A percentile compares a stretch with the other conserved stretches of the same genome.
Conservation (phyloP, 2,888 invertebrate species). For the Drosophila vallismaia region DNA sequence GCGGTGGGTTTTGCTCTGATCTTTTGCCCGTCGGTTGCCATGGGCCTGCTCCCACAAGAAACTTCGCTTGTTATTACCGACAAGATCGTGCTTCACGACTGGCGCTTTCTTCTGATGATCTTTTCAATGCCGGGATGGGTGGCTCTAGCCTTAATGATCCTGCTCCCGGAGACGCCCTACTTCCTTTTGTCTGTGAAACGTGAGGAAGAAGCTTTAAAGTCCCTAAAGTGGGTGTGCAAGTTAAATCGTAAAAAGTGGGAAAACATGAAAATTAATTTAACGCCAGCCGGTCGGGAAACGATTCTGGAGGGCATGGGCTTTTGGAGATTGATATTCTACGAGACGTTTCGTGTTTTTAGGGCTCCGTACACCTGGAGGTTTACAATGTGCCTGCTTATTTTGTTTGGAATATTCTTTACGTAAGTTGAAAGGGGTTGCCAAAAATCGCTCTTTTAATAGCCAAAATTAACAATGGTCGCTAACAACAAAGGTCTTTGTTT, state of each 20-base stretch:
- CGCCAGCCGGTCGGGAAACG: not conserved
- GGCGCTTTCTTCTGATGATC: constrained; percentile 21
- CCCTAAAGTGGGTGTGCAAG: constrained; percentile 18
- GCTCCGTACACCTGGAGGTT: not conserved
- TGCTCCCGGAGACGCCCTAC: constrained; percentile 34
- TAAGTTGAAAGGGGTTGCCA: constrained; percentile 7
- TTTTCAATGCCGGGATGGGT: constrained; percentile 12
- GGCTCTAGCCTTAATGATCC: not conserved
- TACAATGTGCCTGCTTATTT: not conserved
- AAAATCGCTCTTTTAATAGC: too few species aligned
- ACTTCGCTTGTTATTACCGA: not conserved
- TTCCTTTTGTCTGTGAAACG: constrained; percentile 11
- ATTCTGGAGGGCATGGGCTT: not conserved
- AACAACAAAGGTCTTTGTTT: not conserved
- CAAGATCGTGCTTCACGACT: not conserved
- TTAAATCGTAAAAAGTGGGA: constrained; percentile 20
- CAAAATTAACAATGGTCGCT: too few species aligned
- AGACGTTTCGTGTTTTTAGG: not conserved
- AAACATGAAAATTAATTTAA: constrained; percentile 5
- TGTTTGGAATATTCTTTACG: constrained; percentile 26
- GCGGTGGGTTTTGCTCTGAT: constrained; percentile 1
- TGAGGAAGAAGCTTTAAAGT: constrained; percentile 3
- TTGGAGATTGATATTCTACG: not conserved
- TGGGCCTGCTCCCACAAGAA: not conserved
- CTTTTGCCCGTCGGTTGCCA: constrained; percentile 8